Conservation (phyloP, 30 jellyfish, hydroid and myxozoan genomes). For the Aurelia aurita region DNA sequence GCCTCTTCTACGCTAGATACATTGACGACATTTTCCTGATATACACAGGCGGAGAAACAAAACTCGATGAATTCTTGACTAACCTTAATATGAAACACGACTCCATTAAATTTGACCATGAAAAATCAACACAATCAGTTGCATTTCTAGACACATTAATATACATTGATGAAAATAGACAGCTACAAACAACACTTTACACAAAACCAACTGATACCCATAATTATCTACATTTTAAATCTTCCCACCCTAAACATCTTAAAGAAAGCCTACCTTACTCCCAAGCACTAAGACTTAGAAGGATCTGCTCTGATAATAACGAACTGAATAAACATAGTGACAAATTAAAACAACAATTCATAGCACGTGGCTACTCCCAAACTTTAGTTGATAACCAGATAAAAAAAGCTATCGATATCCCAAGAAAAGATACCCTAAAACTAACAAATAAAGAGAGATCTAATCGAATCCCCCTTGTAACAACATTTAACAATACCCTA, state of each 20-base stretch:
- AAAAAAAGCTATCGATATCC: slow-evolving; percentile 1
- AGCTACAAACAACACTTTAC: slow-evolving; percentile 16
- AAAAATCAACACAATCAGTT: neutral
- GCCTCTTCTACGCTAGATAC: slow-evolving; percentile 32
- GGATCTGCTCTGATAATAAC: slow-evolving; percentile 37
- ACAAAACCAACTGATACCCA: too few relatives aligned
- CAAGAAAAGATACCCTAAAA: too few relatives aligned
- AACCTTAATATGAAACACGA: slow-evolving; percentile 31
- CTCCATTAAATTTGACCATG: slow-evolving; percentile 34
- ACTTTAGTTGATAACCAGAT: neutral
- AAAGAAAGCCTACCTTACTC: slow-evolving; percentile 34
- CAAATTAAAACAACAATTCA: slow-evolving; percentile 11
- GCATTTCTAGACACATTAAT: slow-evolving; percentile 33
- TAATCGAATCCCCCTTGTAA: too few relatives aligned
- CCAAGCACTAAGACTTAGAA: slow-evolving; percentile 30
- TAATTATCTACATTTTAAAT: slow-evolving; percentile 33
- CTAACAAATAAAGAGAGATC: too few relatives aligned
- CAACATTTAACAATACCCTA: too few relatives aligned
- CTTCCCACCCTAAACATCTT: slow-evolving; percentile 32
- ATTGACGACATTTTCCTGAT: slow-evolving; percentile 49
- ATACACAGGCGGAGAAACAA: slow-evolving; percentile 20
- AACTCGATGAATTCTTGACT: slow-evolving; percentile 6
- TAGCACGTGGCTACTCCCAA: slow-evolving; percentile 22
- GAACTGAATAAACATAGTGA: neutral
- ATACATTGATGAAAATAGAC: slow-evolving; percentile 40